These are phyloP conservation scores for Perca fluviatilis DNA, from an alignment of 2,113 vertebrate species.

Conservation along the genomic window DNA sequence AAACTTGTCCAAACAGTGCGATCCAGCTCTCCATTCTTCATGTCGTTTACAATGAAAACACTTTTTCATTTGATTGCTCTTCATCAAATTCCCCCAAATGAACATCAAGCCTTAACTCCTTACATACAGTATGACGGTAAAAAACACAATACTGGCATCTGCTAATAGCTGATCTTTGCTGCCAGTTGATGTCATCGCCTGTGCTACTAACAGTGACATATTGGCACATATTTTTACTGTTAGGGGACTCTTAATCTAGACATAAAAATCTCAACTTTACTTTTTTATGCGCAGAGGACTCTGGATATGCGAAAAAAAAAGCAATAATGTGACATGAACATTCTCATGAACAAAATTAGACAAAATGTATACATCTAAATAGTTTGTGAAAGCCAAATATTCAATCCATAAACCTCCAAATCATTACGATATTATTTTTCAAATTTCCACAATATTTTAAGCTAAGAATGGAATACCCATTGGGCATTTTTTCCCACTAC, in stretches of 20 bases:
- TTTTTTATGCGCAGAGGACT: background rate
- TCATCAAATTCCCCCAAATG: background rate
- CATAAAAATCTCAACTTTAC: background rate
- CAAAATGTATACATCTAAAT: background rate
- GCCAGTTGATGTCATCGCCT: background rate
- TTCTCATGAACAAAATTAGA: background rate
- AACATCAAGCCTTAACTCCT: background rate
- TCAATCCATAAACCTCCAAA: background rate
- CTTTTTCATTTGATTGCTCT: background rate
- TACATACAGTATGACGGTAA: no score
- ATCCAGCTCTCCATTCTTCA: background rate
- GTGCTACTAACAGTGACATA: background rate
- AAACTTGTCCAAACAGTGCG: background rate
- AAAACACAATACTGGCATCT: background rate
- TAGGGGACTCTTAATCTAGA: background rate
- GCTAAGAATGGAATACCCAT: background rate
- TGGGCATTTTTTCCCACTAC: background rate
- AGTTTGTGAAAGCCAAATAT: background rate
- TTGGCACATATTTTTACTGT: no score
- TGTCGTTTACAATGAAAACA: background rate
- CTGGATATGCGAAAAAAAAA: background rate
- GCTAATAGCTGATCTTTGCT: background rate
- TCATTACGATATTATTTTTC: background rate
- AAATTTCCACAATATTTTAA: no score
- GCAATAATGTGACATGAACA: background rate